Conservation (phyloP, 1,140 invertebrate species). For the Drosophila pectinifera region DNA sequence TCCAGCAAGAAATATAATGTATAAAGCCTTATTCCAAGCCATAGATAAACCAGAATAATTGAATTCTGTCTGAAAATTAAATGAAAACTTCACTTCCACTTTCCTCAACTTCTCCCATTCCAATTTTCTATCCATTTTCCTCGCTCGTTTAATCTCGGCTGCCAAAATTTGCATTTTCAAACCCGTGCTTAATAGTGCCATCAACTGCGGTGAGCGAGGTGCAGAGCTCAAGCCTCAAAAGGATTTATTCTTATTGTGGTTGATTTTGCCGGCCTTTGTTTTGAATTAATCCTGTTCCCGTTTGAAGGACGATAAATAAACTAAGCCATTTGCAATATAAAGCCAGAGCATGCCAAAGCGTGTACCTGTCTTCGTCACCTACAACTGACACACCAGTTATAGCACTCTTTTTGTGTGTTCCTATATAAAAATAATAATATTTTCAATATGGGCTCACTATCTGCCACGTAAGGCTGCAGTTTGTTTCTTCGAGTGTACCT, state of each 20-base stretch:
- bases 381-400: neutral
- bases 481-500: conserved; percentile 53
- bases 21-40: too few relatives aligned
- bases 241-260: neutral
- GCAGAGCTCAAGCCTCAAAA: neutral
- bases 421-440: neutral
- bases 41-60: neutral
- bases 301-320: neutral
- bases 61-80: neutral
- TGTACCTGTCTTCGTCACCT: neutral
- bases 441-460: too few relatives aligned
- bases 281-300: neutral
- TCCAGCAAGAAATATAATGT: too few relatives aligned
- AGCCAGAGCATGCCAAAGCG: neutral
- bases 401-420: too few relatives aligned
- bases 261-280: neutral
- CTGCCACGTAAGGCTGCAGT: neutral
- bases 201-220: too few relatives aligned
- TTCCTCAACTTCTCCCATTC: neutral
- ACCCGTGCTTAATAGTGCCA: too few relatives aligned
- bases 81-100: neutral
- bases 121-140: neutral
- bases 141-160: neutral
- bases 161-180: neutral
- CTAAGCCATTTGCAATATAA: neutral